These are phyloP conservation scores for Miniopterus natalensis DNA, from an alignment of 2,113 vertebrate species.

Conservation along the genomic window DNA sequence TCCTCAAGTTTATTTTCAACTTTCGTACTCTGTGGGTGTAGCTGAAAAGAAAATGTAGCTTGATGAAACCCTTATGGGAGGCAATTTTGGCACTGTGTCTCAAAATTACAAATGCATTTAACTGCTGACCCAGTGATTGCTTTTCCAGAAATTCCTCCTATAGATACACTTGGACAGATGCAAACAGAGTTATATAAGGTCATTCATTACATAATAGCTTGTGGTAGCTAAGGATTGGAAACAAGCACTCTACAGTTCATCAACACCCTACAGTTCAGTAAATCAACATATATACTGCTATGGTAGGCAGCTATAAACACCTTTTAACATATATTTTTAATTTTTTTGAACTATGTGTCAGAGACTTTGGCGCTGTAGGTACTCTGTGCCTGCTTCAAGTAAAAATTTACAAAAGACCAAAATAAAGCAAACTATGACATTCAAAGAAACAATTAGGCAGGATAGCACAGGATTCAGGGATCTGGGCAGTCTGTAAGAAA, in stretches of 20 bases:
- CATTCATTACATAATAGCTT: slow-evolving; percentile 16
- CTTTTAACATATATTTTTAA: neutral
- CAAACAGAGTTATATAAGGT: neutral
- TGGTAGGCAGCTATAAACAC: neutral
- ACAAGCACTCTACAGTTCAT: neutral
- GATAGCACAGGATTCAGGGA: neutral
- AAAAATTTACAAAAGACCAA: slow-evolving; percentile 24
- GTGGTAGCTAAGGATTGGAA: neutral
- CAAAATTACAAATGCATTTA: neutral
- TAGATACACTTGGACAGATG: neutral
- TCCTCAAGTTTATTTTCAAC: neutral
- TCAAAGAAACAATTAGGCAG: neutral
- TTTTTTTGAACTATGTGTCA: neutral
- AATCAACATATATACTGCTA: neutral
- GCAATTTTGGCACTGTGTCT: neutral
- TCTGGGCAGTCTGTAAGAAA: slow-evolving; percentile 32
- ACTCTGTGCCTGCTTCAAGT: neutral
- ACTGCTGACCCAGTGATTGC: neutral
- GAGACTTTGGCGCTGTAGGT: neutral
- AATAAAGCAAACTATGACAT: neutral
- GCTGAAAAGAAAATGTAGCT: slow-evolving; percentile 1
- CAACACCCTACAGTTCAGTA: neutral
- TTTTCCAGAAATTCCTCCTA: slow-evolving; percentile 19
- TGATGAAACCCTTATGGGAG: neutral
- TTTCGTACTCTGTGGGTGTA: neutral